Conservation (phyloP, 2,113 vertebrate species). For the Rhea pennata region DNA sequence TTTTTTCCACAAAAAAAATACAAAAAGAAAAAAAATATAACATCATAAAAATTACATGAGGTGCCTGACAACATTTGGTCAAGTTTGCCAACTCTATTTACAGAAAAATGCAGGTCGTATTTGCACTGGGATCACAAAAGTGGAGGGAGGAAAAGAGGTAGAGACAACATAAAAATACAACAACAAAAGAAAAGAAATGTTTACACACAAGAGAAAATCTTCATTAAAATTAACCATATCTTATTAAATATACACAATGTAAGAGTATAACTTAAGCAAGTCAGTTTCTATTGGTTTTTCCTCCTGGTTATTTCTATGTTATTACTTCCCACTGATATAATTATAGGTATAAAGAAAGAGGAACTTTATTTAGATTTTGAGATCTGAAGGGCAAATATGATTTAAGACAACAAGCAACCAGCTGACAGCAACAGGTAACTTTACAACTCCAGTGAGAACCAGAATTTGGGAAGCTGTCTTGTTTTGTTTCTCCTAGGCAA, state of each 20-base stretch:
- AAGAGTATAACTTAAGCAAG: not conserved
- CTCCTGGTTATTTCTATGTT: not conserved
- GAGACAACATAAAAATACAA: not conserved
- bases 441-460: not conserved
- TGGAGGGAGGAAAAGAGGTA: not conserved
- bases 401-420: not conserved
- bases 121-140: not conserved
- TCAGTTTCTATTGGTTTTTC: not conserved
- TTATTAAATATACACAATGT: not conserved
- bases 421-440: constrained; percentile 28
- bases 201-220: not conserved
- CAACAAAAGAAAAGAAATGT: not conserved
- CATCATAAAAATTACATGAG: not conserved
- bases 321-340: not conserved
- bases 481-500: not conserved
- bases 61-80: not conserved
- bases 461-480: not conserved
- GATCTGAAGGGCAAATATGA: not conserved
- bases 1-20: not conserved
- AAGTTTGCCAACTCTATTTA: not conserved
- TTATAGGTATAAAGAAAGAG: not conserved
- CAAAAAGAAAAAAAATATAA: not conserved
- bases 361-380: not conserved
- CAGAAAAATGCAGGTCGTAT: not conserved
- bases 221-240: not conserved